Evolutionary conservation across 2,113 vertebrate genomes (phyloP).

Genomic region (Tinamus guttatus): DNA sequence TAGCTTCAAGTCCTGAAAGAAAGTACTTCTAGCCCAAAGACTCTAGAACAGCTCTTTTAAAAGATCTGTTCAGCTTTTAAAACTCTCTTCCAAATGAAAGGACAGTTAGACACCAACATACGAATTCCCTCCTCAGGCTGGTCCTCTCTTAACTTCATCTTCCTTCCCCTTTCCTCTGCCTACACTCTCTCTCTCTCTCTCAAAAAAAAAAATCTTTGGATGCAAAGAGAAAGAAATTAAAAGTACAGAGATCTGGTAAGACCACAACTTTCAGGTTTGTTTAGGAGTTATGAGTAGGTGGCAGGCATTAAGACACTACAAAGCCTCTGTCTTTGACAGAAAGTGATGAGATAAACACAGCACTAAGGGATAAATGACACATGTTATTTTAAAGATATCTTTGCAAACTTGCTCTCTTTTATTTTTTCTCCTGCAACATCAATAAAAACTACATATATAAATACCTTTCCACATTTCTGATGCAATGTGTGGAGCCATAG

Average conservation of each 20-base stretch:
- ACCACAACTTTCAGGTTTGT: neutral
- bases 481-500: slow-evolving; percentile 91
- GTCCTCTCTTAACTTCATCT: neutral
- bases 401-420: neutral
- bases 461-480: slow-evolving; percentile 98
- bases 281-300: neutral
- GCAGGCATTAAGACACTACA: neutral
- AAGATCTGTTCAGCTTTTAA: neutral
- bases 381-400: neutral
- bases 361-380: neutral
- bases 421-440: neutral
- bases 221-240: neutral
- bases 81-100: neutral
- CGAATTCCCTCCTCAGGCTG: neutral
- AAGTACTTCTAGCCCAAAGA: neutral
- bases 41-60: neutral
- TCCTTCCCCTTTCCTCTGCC: neutral
- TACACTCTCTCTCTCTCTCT: neutral
- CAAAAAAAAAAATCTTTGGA: neutral
- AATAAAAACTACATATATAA: neutral
- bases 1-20: neutral
- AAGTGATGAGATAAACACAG: neutral
- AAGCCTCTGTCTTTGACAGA: neutral
- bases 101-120: neutral
- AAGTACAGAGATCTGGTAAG: neutral